phyloP scores from a whole-genome alignment of 2,888 invertebrate genomes.

The Dexiosoma caninum region DNA sequence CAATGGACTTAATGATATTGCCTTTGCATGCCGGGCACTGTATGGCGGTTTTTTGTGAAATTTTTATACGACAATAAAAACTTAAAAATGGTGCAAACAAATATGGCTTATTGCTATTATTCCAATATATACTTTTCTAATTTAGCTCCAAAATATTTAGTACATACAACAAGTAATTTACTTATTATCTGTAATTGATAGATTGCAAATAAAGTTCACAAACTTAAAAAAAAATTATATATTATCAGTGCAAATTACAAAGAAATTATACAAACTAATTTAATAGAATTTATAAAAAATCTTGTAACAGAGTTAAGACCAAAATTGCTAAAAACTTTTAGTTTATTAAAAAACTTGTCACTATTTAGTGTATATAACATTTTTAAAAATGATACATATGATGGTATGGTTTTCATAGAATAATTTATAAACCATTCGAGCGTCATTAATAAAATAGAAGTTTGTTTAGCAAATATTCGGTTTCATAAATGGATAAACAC shows the following conservation, averaged over 20 bases:
- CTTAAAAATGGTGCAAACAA: too few relatives aligned
- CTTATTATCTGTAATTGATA: too few relatives aligned
- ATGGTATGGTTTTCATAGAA: background rate
- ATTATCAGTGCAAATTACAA: background rate
- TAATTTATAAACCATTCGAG: background rate
- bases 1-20: too few relatives aligned
- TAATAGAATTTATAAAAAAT: background rate
- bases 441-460: background rate
- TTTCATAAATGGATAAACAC: background rate
- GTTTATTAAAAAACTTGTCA: conserved; percentile 3
- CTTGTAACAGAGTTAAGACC: background rate
- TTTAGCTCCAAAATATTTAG: too few relatives aligned
- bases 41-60: too few relatives aligned
- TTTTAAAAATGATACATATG: background rate
- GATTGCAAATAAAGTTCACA: too few relatives aligned
- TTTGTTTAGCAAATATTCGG: background rate
- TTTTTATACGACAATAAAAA: too few relatives aligned
- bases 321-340: conserved; percentile 16
- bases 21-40: too few relatives aligned
- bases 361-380: conserved; percentile 5
- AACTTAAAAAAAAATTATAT: too few relatives aligned
- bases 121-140: too few relatives aligned
- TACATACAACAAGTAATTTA: too few relatives aligned
- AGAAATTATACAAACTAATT: background rate
- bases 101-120: too few relatives aligned